Base-by-base conservation (phyloP, 1,140 invertebrate genomes). In the Potamilus streckersoni region DNA sequence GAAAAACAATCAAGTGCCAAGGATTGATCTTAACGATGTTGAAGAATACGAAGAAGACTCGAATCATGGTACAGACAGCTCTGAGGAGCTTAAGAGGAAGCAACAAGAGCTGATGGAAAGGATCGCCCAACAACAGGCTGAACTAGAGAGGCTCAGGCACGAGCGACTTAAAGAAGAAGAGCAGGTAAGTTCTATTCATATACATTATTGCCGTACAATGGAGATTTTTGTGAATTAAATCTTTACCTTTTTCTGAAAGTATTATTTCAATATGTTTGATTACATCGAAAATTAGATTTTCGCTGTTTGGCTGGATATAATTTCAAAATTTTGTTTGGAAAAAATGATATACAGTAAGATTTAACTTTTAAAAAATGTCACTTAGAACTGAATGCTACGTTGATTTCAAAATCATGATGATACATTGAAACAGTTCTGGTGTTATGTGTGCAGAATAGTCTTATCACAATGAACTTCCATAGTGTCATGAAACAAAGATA, bases 41-140 rank as follows among this genome's bases (percentile, higher is more conserved):
- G 71, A 70, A 65, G 71, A 67, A 19, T 70, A 59, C 57, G 71
- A 73, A 56, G 67, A 69, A 19, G 31, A 69, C 8, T 27, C 15
- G 23, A 70, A 58, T 27, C 23, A 74, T 8, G 55, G n/a, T 19
- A 66, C 55, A 2, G 16, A 16, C 15, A 23, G n/a, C 2, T 56
- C 73, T 12, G 67, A 71, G 27, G 67, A 70, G 60, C 64, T 78
- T 19, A 70, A 73, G 27, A 57, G 31, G 67, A 78, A 78, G 61
- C 76, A 78, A 55, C 60, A 78, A n/a, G 76, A 78, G 61, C 56
- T 78, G 27, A 14, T 78, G 68, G 71, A 66, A 55, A 64, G 74
- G 68, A 73, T 78, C 3, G 76, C 66, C 49, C 20, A 63, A 13
- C 76, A 74, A 20, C 71, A 78, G 31, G 38, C 27, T 15, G 76